Percentiles rank a stretch among this genome's conserved stretches.
Conservation (phyloP, 1,140 invertebrate genomes). For the Rhagoletis pomonella region DNA sequence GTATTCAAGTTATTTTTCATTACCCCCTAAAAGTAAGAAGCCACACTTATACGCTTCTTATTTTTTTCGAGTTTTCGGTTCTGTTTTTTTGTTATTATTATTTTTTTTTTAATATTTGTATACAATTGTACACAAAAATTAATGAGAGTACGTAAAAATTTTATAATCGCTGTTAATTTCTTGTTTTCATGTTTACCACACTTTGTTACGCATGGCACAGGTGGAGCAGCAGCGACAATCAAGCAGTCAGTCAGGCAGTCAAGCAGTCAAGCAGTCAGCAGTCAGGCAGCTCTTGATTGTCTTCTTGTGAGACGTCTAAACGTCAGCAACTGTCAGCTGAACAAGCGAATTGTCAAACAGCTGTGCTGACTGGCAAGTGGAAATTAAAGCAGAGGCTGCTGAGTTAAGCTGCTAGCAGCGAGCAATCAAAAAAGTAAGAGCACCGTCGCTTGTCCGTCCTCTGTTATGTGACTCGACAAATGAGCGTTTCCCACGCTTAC, state of each 20-base stretch:
- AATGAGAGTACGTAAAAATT: background rate
- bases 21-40: too few species aligned
- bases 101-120: too few species aligned
- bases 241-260: background rate
- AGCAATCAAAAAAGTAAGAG: background rate
- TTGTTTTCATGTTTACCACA: conserved; percentile 47
- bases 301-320: conserved; percentile 7
- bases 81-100: too few species aligned
- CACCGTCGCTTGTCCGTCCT: background rate
- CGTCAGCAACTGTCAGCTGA: conserved; percentile 17
- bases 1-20: too few species aligned
- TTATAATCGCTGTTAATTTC: conserved; percentile 33
- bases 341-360: conserved; percentile 39
- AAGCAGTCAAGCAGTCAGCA: background rate
- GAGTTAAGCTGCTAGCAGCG: background rate
- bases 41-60: too few species aligned
- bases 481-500: conserved; percentile 57
- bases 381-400: conserved; percentile 22
- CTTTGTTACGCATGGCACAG: conserved; percentile 46
- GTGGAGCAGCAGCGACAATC: background rate
- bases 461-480: conserved; percentile 54
- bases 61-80: too few species aligned
- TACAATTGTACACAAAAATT: too few species aligned
- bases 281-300: background rate
- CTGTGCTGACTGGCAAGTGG: background rate